Evolutionary conservation across 2,888 invertebrate genomes (phyloP).

Genomic region (Phortica okadai): DNA sequence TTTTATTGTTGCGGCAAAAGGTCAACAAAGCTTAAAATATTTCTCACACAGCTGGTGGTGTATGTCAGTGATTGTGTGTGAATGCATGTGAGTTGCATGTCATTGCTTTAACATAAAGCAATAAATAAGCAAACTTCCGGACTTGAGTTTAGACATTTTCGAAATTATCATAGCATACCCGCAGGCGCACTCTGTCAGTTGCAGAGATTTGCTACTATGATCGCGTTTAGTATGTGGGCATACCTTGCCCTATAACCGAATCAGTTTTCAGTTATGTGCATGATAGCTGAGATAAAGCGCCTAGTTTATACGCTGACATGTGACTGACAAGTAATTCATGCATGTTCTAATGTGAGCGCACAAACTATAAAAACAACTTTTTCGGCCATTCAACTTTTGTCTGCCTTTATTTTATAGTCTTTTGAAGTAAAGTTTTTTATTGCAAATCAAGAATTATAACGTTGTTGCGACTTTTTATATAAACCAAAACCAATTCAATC

Average conservation of each 20-base stretch:
- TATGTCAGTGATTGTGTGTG: conserved; percentile 5
- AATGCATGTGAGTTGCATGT: not conserved
- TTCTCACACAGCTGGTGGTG: conserved; percentile 23
- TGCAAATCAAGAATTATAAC: too few relatives aligned
- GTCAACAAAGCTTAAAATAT: conserved; percentile 16
- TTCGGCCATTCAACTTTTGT: not conserved
- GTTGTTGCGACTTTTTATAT: too few relatives aligned
- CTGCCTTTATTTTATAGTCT: not conserved
- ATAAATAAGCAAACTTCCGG: conserved; percentile 63
- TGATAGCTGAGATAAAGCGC: not conserved
- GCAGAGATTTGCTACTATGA: conserved; percentile 17
- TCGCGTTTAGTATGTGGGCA: conserved; percentile 44
- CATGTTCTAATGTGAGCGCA: not conserved
- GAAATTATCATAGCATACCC: conserved; percentile 47
- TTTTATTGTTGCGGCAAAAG: conserved; percentile 33
- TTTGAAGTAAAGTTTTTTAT: too few relatives aligned
- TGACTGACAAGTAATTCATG: conserved; percentile 16
- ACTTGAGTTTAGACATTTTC: conserved; percentile 43
- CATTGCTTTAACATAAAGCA: conserved; percentile 40
- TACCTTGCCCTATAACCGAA: conserved; percentile 39
- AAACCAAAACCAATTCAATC: too few relatives aligned
- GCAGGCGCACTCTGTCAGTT: conserved; percentile 10
- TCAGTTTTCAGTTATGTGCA: conserved; percentile 48
- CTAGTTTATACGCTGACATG: conserved; percentile 15
- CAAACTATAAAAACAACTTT: not conserved